Percentiles rank a stretch among this genome's conserved stretches.
Conservation (phyloP, 2,113 vertebrate genomes). For the Excalfactoria chinensis region DNA sequence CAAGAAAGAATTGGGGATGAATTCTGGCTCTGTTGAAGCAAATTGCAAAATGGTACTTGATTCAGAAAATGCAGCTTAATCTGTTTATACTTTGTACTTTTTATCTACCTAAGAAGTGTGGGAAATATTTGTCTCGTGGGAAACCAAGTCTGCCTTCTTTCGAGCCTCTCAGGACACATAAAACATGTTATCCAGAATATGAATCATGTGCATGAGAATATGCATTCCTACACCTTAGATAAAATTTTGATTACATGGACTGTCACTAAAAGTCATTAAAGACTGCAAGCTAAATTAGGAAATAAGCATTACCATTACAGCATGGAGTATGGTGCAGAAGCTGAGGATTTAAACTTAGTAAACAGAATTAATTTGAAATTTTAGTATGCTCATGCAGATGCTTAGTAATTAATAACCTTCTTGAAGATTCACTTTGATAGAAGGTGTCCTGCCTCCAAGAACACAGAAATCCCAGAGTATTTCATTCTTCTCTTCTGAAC, state of each 20-base stretch:
- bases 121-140: background rate
- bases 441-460: background rate
- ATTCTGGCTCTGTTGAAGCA: background rate
- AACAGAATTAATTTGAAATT: background rate
- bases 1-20: background rate
- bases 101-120: background rate
- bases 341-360: background rate
- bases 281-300: background rate
- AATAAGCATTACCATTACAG: background rate
- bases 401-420: background rate
- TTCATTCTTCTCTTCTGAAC: background rate
- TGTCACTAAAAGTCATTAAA: background rate
- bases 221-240: background rate
- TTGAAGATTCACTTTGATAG: background rate
- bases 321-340: background rate
- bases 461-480: background rate
- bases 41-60: background rate
- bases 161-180: background rate
- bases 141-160: conserved; percentile 4
- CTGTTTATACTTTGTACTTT: background rate
- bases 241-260: background rate
- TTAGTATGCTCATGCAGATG: background rate
- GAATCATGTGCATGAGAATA: background rate
- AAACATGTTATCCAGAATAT: background rate
- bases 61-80: background rate